Evolutionary conservation across 1,140 invertebrate genomes (phyloP), one percentile per base, ranked within the genome.

Genomic region (Ceratitis capitata): DNA sequence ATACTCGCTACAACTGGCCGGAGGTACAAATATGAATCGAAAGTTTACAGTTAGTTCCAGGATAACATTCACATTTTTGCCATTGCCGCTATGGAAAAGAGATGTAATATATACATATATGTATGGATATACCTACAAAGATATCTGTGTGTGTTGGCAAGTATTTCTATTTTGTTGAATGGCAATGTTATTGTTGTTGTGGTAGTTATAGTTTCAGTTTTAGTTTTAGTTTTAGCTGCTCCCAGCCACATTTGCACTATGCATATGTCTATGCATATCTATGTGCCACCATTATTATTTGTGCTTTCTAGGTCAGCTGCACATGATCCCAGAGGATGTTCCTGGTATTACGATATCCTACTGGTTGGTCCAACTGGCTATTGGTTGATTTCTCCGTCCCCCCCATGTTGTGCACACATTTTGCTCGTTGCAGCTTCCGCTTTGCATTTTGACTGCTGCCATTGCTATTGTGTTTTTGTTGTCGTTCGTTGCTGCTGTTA

Each of bases 241-340:
- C 26, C n/a, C 39, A 45, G 69, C 39, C 69, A 23, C 39, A 78
- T 78, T 78, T 78, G 69, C 35, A 78, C 69, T 45, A 2, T 78
- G 69, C 7, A 10, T 10, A 19, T 56, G 51, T 12, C 14, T 10
- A 19, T 56, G 51, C 23, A 9, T 10, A n/a, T 45, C 12, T 39
- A n/a, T 45, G 69, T 19, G 39, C 23, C 35, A 74, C 26, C 39
- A 19, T n/a, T 74, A 74, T 74, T 39, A 74, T 74, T 74, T 32
- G 69, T 45, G 39, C n/a, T 74, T 74, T 42, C 35, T 74, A 39
- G 69, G 69, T 74, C 39, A 74, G 69, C 35, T 74, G 69, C 39
- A n/a, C n/a, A 45, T 45, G 39, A 45, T 78, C 42, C 39, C 3
- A 45, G 45, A 78, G 39, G 69, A 78, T 42, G 35, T 45, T 42